Evolutionary conservation across 1,140 invertebrate species (phyloP).

Genomic region (Panagrolaimus sp.): DNA sequence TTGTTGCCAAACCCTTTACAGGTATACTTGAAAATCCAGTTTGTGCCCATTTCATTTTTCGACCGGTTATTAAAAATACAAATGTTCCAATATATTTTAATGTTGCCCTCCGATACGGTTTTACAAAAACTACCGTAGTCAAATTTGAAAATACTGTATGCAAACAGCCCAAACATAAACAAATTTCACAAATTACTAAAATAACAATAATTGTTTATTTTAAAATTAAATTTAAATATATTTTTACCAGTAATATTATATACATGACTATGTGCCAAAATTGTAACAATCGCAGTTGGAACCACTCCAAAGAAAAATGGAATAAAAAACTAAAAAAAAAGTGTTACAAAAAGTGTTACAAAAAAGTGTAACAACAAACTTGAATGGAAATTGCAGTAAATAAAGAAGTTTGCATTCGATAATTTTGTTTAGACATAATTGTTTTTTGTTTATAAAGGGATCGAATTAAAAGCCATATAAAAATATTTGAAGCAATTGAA

Average conservation of each 20-base stretch:
- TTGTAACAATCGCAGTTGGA: not conserved
- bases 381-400: not conserved
- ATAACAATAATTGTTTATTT: not conserved
- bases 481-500: not conserved
- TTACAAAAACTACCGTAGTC: not conserved
- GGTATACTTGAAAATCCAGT: too few species aligned
- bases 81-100: too few species aligned
- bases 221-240: not conserved
- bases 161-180: not conserved
- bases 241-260: conserved; percentile 8
- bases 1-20: too few species aligned
- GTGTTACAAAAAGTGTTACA: not conserved
- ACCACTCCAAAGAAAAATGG: conserved; percentile 4
- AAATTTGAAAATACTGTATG: conserved; percentile 4
- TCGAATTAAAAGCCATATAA: conserved; percentile 3
- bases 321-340: conserved; percentile 4
- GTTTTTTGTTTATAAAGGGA: not conserved
- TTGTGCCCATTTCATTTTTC: too few species aligned
- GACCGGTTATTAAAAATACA: too few species aligned
- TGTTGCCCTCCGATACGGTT: not conserved
- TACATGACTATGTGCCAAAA: not conserved
- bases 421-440: conserved; percentile 3
- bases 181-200: conserved; percentile 8
- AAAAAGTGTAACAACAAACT: not conserved
- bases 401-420: not conserved